Evolutionary conservation across 1,140 invertebrate genomes (phyloP).

Genomic region (Armadillidium nasatum): DNA sequence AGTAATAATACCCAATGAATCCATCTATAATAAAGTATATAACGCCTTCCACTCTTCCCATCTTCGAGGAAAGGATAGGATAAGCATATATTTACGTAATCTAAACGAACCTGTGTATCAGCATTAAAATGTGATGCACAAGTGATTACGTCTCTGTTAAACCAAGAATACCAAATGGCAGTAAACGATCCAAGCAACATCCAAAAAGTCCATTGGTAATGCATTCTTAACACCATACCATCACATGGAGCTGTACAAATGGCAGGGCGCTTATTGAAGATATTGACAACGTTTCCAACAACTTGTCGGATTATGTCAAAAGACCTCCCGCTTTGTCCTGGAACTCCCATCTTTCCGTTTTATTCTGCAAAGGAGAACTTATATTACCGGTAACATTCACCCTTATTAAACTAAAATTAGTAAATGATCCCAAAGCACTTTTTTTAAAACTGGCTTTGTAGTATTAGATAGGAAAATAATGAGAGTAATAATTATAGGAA

Average conservation of each 20-base stretch:
- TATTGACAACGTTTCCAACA: conserved; percentile 30
- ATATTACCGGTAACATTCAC: conserved; percentile 9
- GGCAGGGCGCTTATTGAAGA: conserved; percentile 30
- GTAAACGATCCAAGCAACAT: conserved; percentile 24
- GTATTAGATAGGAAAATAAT: too few species aligned
- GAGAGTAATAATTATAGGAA: too few species aligned
- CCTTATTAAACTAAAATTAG: not conserved
- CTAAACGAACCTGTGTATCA: conserved; percentile 27
- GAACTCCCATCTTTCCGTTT: not conserved
- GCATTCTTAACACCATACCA: conserved; percentile 32
- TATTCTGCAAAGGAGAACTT: conserved; percentile 9
- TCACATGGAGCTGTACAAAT: conserved; percentile 31
- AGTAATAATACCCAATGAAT: conserved; percentile 25
- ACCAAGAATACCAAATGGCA: conserved; percentile 28
- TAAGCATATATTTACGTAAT: conserved; percentile 29
- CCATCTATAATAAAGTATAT: conserved; percentile 28
- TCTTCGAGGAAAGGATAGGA: conserved; percentile 24
- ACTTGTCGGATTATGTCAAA: conserved; percentile 31
- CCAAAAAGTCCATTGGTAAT: conserved; percentile 32
- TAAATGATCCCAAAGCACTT: too few species aligned
- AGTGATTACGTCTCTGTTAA: conserved; percentile 30
- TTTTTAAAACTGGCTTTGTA: too few species aligned
- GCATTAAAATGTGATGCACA: conserved; percentile 31
- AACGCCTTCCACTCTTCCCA: not conserved
- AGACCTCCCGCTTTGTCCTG: conserved; percentile 21